phyloP scores from a whole-genome alignment of 2,888 invertebrate genomes.

The Drosophila diplacantha region DNA sequence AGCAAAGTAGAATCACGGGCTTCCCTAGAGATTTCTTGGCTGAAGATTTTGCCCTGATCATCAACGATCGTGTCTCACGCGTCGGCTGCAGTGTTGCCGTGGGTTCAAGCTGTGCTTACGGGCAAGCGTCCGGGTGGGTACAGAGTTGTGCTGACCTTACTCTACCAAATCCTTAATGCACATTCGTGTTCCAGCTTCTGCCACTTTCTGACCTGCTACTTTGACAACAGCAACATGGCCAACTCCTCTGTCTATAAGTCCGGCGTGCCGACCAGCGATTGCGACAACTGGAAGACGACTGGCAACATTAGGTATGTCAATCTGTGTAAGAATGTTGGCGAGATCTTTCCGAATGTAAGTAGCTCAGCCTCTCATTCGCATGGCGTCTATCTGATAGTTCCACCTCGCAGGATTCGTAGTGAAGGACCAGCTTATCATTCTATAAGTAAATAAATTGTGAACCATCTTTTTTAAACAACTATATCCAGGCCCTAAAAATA shows the following conservation, averaged over 20 bases:
- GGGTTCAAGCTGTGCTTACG: constrained; percentile 34
- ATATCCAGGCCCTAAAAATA: constrained; percentile 16
- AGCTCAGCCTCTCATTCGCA: background rate
- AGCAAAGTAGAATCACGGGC: background rate
- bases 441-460: constrained; percentile 57
- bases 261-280: constrained; percentile 36
- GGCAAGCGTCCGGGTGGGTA: constrained; percentile 8
- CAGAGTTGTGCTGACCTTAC: background rate
- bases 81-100: constrained; percentile 48
- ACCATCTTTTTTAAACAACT: constrained; percentile 55
- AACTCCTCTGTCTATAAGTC: constrained; percentile 33
- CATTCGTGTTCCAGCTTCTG: constrained; percentile 37
- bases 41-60: constrained; percentile 43
- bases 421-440: background rate
- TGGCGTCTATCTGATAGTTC: background rate
- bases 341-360: constrained; percentile 17
- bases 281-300: constrained; percentile 33
- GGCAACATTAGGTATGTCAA: constrained; percentile 1
- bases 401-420: background rate
- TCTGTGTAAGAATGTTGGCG: constrained; percentile 50
- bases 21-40: constrained; percentile 14
- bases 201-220: constrained; percentile 54
- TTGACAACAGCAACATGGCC: constrained; percentile 44
- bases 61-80: constrained; percentile 54
- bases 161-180: background rate